Percentiles rank a stretch among this genome's conserved stretches.
phyloP scores from a whole-genome alignment of 2,888 invertebrate species.

The Catocala nupta region DNA sequence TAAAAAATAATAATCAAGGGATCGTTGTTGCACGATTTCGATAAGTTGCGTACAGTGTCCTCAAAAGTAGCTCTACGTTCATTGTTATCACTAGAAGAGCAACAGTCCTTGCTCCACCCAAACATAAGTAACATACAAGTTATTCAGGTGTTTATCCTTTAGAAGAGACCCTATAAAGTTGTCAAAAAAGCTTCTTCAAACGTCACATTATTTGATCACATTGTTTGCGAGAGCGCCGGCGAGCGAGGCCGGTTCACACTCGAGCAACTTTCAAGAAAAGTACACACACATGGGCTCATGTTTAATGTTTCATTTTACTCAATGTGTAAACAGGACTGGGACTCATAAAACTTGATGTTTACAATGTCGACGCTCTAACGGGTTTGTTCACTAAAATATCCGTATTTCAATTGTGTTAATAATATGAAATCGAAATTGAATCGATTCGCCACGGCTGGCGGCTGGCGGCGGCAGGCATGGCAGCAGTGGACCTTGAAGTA shows the following conservation, averaged over 20 bases:
- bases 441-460: constrained; percentile 13
- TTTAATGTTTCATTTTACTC: constrained; percentile 18
- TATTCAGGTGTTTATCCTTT: background rate
- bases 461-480: too few relatives aligned
- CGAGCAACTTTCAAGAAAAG: constrained; percentile 21
- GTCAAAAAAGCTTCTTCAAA: constrained; percentile 12
- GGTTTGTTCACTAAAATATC: constrained; percentile 6
- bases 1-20: too few relatives aligned
- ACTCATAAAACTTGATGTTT: constrained; percentile 20
- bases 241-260: constrained; percentile 18
- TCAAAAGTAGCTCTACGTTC: too few relatives aligned
- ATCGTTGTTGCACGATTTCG: too few relatives aligned
- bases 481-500: constrained; percentile 13
- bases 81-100: too few relatives aligned
- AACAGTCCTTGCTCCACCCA: too few relatives aligned
- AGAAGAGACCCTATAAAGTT: background rate
- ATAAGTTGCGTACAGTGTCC: too few relatives aligned
- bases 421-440: constrained; percentile 17
- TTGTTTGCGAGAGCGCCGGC: constrained; percentile 15
- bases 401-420: constrained; percentile 8
- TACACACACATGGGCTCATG: constrained; percentile 9
- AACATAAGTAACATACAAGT: too few relatives aligned
- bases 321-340: constrained; percentile 20
- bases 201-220: constrained; percentile 17
- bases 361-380: constrained; percentile 10